phyloP scores from a whole-genome alignment of 2,888 invertebrate species.

The Cataglyphis rosenhaueri region DNA sequence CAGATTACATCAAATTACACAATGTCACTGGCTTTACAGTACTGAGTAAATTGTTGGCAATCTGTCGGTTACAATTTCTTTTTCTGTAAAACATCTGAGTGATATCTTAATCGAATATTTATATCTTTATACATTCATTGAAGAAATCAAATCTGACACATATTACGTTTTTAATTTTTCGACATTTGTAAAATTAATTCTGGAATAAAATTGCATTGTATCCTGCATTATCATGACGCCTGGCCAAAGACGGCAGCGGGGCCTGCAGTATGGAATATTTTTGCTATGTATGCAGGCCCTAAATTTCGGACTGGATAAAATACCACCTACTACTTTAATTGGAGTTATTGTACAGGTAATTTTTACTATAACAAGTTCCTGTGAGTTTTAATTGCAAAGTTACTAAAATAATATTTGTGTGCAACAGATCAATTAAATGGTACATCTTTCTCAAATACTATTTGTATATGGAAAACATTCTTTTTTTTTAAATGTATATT shows the following conservation, averaged over 20 bases:
- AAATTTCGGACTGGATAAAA: slow-evolving; percentile 85
- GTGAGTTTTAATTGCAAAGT: neutral
- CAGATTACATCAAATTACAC: slow-evolving; percentile 71
- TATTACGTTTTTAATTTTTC: neutral
- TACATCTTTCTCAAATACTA: neutral
- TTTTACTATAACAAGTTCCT: neutral
- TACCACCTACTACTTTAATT: slow-evolving; percentile 87
- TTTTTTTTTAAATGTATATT: neutral
- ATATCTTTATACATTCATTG: slow-evolving; percentile 86
- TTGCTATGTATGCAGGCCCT: slow-evolving; percentile 80
- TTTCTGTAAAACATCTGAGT: slow-evolving; percentile 88
- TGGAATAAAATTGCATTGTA: slow-evolving; percentile 6
- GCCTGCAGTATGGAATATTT: slow-evolving; percentile 81
- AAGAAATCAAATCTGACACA: slow-evolving; percentile 72
- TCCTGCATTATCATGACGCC: slow-evolving; percentile 69
- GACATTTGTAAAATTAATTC: neutral
- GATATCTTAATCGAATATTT: slow-evolving; percentile 88
- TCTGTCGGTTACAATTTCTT: slow-evolving; percentile 88
- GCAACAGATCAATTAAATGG: neutral
- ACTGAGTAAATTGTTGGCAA: slow-evolving; percentile 87
- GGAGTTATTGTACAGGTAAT: slow-evolving; percentile 84
- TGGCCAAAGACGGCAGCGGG: slow-evolving; percentile 79
- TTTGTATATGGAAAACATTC: neutral
- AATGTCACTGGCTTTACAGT: slow-evolving; percentile 84
- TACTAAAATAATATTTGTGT: neutral